phyloP scores from a whole-genome alignment of 2,888 invertebrate genomes.

The Nemoura dubitans region DNA sequence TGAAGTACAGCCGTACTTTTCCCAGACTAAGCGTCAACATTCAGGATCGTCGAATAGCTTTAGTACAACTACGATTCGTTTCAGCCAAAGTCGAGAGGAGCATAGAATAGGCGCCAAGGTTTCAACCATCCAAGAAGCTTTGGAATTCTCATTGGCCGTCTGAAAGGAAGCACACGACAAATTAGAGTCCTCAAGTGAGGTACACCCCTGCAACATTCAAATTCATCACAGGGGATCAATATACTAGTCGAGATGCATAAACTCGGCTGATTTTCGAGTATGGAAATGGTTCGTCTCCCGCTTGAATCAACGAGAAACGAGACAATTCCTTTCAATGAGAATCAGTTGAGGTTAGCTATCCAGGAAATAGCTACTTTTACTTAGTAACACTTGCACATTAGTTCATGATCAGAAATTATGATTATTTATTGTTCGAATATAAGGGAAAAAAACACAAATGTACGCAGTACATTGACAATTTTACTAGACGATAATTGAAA shows the following conservation, averaged over 20 bases:
- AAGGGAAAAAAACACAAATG: background rate
- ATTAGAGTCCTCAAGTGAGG: background rate
- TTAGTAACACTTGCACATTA: background rate
- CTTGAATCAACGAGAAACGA: too few relatives aligned
- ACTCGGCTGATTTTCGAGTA: too few relatives aligned
- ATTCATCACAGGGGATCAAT: too few relatives aligned
- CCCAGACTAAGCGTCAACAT: background rate
- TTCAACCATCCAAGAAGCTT: background rate
- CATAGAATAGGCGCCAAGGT: background rate
- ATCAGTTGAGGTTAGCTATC: too few relatives aligned
- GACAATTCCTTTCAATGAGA: too few relatives aligned
- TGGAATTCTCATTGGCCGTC: background rate
- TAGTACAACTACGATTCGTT: background rate
- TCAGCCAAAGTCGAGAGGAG: constrained; percentile 3
- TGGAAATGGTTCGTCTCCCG: too few relatives aligned
- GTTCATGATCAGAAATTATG: background rate
- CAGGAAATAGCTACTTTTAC: background rate
- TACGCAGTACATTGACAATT: background rate
- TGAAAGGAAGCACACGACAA: background rate
- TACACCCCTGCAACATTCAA: too few relatives aligned
- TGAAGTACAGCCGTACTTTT: background rate
- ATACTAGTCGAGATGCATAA: too few relatives aligned
- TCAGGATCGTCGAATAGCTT: background rate
- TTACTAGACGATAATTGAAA: too few relatives aligned
- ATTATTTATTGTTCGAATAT: background rate